Evolutionary conservation across 2,113 vertebrate genomes (phyloP).

Genomic region (Catagonus wagneri): DNA sequence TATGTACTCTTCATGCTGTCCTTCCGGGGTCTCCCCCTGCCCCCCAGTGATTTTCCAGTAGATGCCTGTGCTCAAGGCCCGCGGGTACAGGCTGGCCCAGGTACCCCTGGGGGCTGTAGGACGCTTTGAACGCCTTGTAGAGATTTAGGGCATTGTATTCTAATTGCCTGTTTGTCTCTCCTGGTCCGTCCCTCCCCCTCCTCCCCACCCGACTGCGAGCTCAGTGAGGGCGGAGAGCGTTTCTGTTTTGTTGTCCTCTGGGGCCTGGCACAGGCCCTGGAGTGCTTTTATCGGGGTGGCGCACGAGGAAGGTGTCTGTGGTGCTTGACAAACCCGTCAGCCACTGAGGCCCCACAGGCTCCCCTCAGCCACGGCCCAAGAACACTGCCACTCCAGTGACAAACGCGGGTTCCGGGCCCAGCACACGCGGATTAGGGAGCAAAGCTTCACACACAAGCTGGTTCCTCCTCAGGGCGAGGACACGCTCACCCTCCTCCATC

Average conservation of each 20-base stretch:
- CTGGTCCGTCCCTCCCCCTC: not conserved
- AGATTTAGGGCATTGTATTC: not conserved
- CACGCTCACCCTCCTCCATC: accelerated
- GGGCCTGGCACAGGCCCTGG: not conserved
- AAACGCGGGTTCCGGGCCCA: not conserved
- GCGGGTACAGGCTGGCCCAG: not conserved
- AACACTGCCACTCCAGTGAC: not conserved
- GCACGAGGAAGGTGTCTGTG: not conserved
- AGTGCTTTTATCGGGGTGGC: not conserved
- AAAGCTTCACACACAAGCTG: accelerated
- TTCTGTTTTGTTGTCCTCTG: not conserved
- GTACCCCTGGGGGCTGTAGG: not conserved
- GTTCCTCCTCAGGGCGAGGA: not conserved
- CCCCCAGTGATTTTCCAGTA: not conserved
- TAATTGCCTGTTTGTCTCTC: not conserved
- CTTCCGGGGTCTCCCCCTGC: accelerated
- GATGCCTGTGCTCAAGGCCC: too few relatives aligned
- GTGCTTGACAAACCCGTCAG: not conserved
- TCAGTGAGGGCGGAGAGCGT: accelerated
- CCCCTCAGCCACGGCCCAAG: not conserved
- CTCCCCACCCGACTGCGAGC: accelerated
- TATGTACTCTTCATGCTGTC: not conserved
- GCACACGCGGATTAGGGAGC: not conserved
- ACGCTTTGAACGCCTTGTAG: not conserved
- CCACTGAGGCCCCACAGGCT: not conserved